Evolutionary conservation across 2,113 vertebrate genomes (phyloP), one percentile per base, ranked within the genome.

Genomic region (Dunckerocampus dactyliophorus): DNA sequence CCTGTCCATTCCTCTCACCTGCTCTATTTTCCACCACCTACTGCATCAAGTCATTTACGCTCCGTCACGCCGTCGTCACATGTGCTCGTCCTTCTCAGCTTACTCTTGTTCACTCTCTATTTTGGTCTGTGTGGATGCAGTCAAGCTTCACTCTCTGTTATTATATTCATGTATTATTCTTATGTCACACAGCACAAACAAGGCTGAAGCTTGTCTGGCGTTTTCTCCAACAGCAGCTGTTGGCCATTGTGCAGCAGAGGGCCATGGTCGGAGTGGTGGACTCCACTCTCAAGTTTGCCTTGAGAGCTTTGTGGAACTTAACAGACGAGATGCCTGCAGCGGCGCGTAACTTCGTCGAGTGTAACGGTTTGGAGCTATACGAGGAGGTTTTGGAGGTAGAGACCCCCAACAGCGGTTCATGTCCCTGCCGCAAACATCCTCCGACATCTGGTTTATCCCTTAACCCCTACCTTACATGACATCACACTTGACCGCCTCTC

Each of bases 301-400:
- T 97, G 79, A 97, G 92, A 12, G 94, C 94, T 63, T 91, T 97
- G 83, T 98, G 96, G 96, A 97, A 95, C 85, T 91, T 97, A 76
- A 98, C 96, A 0, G 95, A 98, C 78, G 94, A 98, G 84, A 94
- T 92, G 60, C 94, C 95, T 62, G 87, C 89, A 2, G 94, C 94
- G 0, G 94, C 94, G 63, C 89, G 88, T 64, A 93, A 93, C 87
- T 98, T 98, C 79, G 93, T 98, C 71, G 90, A 95, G 84, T 95
- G 95, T 73, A 92, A 93, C 83, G 96, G 95, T 59, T 85, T 98
- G 77, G 96, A 96, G 75, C 92, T 98, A 60, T 98, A 95, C 62
- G 92, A 93, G 89, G 93, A 94, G 74, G 92, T 98, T 67, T 88
- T 97, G 55, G 93, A 97, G 95, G 95, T 98, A 50, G 11, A 53